Conservation (phyloP, 2,797 vertebrate genomes). For the Cyclopterus lumpus region DNA sequence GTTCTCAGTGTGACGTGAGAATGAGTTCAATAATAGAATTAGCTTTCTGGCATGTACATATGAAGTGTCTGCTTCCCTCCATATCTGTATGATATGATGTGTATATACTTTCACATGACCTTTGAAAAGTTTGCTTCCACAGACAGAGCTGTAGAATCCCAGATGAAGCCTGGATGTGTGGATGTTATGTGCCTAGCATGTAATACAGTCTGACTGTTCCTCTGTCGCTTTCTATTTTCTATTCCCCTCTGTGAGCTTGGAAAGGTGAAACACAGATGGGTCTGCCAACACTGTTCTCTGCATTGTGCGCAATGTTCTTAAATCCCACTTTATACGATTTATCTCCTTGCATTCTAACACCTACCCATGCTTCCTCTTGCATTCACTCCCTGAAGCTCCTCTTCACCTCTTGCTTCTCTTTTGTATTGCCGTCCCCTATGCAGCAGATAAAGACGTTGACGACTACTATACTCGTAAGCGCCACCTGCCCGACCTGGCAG, state of each 20-base stretch:
- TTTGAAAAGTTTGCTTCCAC: constrained; percentile 70
- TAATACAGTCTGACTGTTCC: constrained; percentile 53
- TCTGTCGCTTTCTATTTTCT: constrained; percentile 53
- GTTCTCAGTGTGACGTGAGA: constrained; percentile 37
- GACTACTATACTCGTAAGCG: constrained; percentile 96
- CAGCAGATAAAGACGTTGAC: constrained; percentile 97
- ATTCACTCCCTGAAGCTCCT: constrained; percentile 25
- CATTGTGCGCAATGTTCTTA: constrained; percentile 54
- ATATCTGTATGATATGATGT: constrained; percentile 49
- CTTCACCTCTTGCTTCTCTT: constrained; percentile 38
- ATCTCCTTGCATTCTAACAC: constrained; percentile 47
- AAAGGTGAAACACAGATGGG: constrained; percentile 63
- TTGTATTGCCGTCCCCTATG: constrained; percentile 45
- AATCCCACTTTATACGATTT: constrained; percentile 38
- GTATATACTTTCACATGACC: constrained; percentile 65
- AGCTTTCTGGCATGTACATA: constrained; percentile 58
- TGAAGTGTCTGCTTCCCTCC: constrained; percentile 59
- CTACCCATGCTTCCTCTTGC: constrained; percentile 23
- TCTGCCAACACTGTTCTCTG: constrained; percentile 43
- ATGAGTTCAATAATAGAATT: constrained; percentile 14
- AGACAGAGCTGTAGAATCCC: constrained; percentile 65
- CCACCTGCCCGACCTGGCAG: constrained; percentile 95
- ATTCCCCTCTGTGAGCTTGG: constrained; percentile 59
- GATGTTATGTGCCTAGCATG: constrained; percentile 75
- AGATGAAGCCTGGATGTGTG: constrained; percentile 65